Conservation (phyloP, 2,797 vertebrate species). For the Neosilurus hyrtlii region DNA sequence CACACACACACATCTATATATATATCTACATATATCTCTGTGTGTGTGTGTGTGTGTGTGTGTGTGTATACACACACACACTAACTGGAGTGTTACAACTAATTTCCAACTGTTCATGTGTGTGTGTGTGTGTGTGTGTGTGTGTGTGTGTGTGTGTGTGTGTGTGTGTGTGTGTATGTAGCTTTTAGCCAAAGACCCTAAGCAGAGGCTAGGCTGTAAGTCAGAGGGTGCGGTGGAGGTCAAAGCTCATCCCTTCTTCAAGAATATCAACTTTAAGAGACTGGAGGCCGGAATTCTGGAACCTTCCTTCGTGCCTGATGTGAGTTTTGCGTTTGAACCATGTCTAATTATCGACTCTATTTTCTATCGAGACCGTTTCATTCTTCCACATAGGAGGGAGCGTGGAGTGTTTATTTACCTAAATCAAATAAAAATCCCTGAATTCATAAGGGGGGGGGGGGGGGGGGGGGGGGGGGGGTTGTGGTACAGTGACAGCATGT, state of each 20-base stretch:
- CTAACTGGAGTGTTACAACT: not conserved
- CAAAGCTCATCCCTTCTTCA: constrained; percentile 76
- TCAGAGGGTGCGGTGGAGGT: constrained; percentile 61
- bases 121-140: too few species aligned
- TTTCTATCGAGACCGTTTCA: not conserved
- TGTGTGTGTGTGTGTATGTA: constrained; percentile 49
- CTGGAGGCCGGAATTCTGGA: constrained; percentile 76
- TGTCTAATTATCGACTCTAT: not conserved
- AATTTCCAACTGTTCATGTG: not conserved
- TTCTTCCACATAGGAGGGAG: not conserved
- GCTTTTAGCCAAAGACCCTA: constrained; percentile 78
- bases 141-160: not conserved
- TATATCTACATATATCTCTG: not conserved
- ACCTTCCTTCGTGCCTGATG: constrained; percentile 79
- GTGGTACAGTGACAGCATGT: too few species aligned
- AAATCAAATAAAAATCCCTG: too few species aligned
- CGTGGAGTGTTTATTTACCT: too few species aligned
- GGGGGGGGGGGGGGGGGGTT: too few species aligned
- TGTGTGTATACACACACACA: not conserved
- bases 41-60: not conserved
- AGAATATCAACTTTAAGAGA: constrained; percentile 78
- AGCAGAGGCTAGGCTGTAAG: constrained; percentile 70
- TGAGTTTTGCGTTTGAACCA: constrained; percentile 49
- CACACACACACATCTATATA: not conserved
- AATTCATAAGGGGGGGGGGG: too few species aligned